Conservation (phyloP, 2,113 vertebrate genomes). For the Pygoscelis antarcticus region DNA sequence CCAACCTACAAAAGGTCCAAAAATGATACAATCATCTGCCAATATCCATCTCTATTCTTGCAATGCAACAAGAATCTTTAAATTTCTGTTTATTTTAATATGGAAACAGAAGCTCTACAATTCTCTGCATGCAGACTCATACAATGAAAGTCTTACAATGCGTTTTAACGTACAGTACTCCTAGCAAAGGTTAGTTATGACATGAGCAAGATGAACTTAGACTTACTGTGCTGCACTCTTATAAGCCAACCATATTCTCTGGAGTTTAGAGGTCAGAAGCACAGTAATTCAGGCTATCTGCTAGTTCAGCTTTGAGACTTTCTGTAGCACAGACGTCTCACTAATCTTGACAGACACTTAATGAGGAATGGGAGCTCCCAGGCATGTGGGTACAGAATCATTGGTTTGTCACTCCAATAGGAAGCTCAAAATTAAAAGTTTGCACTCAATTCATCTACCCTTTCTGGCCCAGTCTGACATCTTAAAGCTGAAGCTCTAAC, state of each 20-base stretch:
- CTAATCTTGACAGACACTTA: not conserved
- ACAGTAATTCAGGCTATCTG: not conserved
- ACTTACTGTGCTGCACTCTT: not conserved
- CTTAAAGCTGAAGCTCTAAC: not conserved
- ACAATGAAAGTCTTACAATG: not conserved
- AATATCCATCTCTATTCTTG: not conserved
- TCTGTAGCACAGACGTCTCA: not conserved
- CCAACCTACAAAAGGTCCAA: conserved; percentile 83
- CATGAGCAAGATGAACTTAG: not conserved
- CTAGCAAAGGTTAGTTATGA: not conserved
- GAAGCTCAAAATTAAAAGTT: not conserved
- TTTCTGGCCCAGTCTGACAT: not conserved
- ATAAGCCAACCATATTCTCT: not conserved
- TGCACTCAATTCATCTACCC: not conserved
- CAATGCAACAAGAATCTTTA: not conserved
- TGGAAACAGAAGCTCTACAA: not conserved
- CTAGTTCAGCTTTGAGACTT: not conserved
- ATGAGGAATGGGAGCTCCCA: not conserved
- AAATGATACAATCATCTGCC: not conserved
- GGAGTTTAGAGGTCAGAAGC: not conserved
- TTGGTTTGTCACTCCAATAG: not conserved
- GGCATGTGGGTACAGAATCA: not conserved
- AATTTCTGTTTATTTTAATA: not conserved
- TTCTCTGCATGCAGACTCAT: not conserved
- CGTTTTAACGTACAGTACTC: not conserved